These are phyloP conservation scores for Phortica magna DNA, from an alignment of 2,888 invertebrate genomes.

Conservation along the genomic window DNA sequence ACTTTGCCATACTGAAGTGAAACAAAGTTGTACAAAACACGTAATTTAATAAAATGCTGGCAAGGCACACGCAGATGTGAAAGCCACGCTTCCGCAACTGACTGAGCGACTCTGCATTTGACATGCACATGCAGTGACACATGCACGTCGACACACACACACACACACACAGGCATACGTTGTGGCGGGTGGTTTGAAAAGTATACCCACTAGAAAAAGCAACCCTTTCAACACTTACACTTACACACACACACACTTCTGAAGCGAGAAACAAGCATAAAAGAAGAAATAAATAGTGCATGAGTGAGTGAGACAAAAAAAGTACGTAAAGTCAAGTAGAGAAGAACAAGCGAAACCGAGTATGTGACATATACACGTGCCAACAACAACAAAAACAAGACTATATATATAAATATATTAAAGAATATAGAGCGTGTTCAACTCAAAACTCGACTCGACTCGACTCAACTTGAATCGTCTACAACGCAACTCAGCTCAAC, in stretches of 20 bases:
- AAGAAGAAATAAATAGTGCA: too few species aligned
- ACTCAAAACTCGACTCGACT: too few species aligned
- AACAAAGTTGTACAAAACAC: constrained; percentile 25
- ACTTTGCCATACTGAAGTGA: constrained; percentile 1
- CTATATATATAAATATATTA: background rate
- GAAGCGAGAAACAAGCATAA: too few species aligned
- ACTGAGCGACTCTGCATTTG: background rate
- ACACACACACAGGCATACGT: background rate
- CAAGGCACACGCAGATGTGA: background rate
- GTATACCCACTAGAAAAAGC: too few species aligned
- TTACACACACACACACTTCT: too few species aligned
- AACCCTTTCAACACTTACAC: too few species aligned
- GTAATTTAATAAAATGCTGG: constrained; percentile 24
- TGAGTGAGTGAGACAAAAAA: too few species aligned
- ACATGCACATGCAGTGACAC: constrained; percentile 9
- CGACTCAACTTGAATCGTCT: too few species aligned
- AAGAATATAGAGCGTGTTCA: background rate
- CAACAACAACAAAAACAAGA: background rate
- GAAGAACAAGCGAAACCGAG: background rate
- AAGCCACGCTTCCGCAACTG: background rate
- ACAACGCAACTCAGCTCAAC: too few species aligned
- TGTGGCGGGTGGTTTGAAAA: background rate
- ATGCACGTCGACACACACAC: background rate
- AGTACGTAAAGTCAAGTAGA: too few species aligned
- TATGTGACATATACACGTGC: background rate